Conservation (phyloP, 2,113 vertebrate genomes). For the Artemisiospiza belli region DNA sequence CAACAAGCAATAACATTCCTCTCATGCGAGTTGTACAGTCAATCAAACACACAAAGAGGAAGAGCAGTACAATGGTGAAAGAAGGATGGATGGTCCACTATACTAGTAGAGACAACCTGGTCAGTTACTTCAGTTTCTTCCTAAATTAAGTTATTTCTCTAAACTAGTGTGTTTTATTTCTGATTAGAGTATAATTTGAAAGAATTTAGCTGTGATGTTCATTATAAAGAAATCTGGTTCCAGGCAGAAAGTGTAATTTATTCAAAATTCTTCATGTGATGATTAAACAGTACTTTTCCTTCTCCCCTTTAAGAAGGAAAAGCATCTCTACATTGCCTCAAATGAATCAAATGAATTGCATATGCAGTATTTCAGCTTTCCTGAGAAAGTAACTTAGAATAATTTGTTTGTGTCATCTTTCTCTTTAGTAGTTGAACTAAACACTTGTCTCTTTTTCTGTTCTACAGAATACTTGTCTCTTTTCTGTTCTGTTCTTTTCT, state of each 20-base stretch:
- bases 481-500: too few relatives aligned
- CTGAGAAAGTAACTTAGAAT: background rate
- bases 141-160: background rate
- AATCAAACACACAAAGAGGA: slow-evolving; percentile 96
- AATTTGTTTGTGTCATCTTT: background rate
- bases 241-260: background rate
- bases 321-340: background rate
- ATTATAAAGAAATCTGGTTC: background rate
- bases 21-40: slow-evolving; percentile 99
- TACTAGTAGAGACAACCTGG: slow-evolving; percentile 95
- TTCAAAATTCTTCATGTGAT: background rate
- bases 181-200: background rate
- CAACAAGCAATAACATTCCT: slow-evolving; percentile 98
- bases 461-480: too few relatives aligned
- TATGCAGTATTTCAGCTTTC: background rate
- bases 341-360: background rate
- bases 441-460: background rate
- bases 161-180: background rate
- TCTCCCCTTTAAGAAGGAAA: background rate
- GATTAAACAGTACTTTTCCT: background rate
- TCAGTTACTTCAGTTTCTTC: slow-evolving; percentile 72
- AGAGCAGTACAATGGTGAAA: slow-evolving; percentile 97
- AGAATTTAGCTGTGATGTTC: background rate
- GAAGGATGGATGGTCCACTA: slow-evolving; percentile 99
- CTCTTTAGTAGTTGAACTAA: background rate